A percentile compares a stretch with the other conserved stretches of the same genome.
Evolutionary conservation across 2,888 invertebrate species (phyloP).

Genomic region (Keiferia lycopersicella): DNA sequence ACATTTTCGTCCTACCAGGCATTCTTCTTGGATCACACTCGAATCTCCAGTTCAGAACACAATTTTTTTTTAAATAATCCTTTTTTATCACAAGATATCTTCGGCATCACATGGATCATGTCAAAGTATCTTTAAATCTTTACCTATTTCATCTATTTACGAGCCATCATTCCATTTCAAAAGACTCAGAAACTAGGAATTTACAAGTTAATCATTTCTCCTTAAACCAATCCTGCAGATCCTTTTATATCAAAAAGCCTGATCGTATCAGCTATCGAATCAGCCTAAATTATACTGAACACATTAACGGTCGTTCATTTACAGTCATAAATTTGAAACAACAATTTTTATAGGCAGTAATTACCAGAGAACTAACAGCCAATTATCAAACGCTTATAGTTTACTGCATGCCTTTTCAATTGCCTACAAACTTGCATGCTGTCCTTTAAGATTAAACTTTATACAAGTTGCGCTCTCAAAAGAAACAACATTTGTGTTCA

Average conservation of each 20-base stretch:
- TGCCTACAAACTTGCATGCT: slow-evolving; percentile 11
- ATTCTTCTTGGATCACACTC: too few relatives aligned
- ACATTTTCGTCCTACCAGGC: too few relatives aligned
- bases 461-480: not conserved
- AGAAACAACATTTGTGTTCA: not conserved
- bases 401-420: slow-evolving; percentile 25
- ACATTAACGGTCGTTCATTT: slow-evolving; percentile 3
- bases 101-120: too few relatives aligned
- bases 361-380: slow-evolving; percentile 33
- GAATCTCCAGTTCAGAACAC: too few relatives aligned
- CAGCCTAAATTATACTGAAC: slow-evolving; percentile 2
- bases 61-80: too few relatives aligned
- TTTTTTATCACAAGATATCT: too few relatives aligned
- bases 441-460: not conserved
- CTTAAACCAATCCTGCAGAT: not conserved
- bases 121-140: not conserved
- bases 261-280: not conserved
- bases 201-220: slow-evolving; percentile 2
- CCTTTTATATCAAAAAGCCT: slow-evolving; percentile 12
- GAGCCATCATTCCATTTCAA: not conserved
- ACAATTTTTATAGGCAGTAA: slow-evolving; percentile 46
- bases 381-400: slow-evolving; percentile 15
- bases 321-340: slow-evolving; percentile 21
- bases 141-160: not conserved
- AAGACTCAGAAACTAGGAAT: not conserved